A percentile compares a stretch with the other conserved stretches of the same genome.
Conservation (phyloP, 2,888 invertebrate genomes). For the Cordylochernes scorpioides region DNA sequence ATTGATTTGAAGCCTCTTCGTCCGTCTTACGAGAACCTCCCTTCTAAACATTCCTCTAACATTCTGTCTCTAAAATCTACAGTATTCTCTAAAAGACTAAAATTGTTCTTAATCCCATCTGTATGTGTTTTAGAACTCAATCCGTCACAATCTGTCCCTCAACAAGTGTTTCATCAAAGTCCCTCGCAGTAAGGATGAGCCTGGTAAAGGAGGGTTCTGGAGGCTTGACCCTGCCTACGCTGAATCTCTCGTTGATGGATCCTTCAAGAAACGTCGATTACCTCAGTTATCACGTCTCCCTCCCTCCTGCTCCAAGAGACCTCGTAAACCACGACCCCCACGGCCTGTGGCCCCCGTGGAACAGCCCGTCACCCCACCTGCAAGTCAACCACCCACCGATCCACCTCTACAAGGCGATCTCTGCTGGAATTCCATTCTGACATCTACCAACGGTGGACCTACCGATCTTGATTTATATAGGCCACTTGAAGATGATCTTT, state of each 20-base stretch:
- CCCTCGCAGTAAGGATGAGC: slow-evolving; percentile 58
- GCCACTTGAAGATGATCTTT: no score
- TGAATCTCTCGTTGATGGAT: slow-evolving; percentile 38
- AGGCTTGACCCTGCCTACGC: slow-evolving; percentile 38
- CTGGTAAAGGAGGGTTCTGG: slow-evolving; percentile 81
- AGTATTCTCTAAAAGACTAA: no score
- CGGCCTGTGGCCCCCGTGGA: not conserved
- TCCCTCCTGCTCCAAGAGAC: not conserved
- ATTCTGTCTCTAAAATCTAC: no score
- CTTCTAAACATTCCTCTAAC: no score
- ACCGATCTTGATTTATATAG: no score
- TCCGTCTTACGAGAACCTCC: no score
- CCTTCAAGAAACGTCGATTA: slow-evolving; percentile 30
- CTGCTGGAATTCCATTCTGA: slow-evolving; percentile 15
- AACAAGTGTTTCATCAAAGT: slow-evolving; percentile 80
- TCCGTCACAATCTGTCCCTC: slow-evolving; percentile 63
- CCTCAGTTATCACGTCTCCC: no score
- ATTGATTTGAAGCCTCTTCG: no score
- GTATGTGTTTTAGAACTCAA: slow-evolving; percentile 44
- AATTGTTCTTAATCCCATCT: not conserved
- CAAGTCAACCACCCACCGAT: slow-evolving; percentile 10
- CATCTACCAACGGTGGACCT: no score
- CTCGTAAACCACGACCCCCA: slow-evolving; percentile 1
- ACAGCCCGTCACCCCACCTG: slow-evolving; percentile 13
- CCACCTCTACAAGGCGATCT: slow-evolving; percentile 6